Base-by-base conservation (phyloP, 2,113 vertebrate genomes). In the Polypterus senegalus region DNA sequence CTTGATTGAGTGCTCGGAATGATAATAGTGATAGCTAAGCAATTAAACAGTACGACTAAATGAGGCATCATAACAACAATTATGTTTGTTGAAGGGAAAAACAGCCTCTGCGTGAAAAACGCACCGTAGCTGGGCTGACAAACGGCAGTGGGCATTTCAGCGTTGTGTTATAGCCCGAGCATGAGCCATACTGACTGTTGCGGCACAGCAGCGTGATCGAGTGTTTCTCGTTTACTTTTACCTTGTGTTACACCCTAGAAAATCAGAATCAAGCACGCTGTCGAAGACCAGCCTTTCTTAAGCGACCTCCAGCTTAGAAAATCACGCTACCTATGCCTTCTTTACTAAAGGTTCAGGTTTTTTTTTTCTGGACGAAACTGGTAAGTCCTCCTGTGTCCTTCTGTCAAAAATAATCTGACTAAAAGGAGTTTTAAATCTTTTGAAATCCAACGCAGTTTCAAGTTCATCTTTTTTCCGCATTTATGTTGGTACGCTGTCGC, bases 21-120 rank as follows among this genome's bases (percentile, higher is more conserved):
- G 84, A 88, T 87, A 83, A 81, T 78, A 88, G 87, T 87, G 86
- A 89, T 83, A 83, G 81, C 75, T 77, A 78, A 81, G 84, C 82
- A 82, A 85, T 88, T 89, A 88, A 84, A 85, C 83, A 81, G 83
- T 89, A 86, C 91, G 83, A 90, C 90, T 88, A 92, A 92, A 91
- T 89, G 91, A 92, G 89, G 84, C 83, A 87, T 81, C 86, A 85
- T 92, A 91, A 90, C 83, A 83, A 86, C 90, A 86, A 84, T 89
- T 87, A 87, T 92, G 91, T 92, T 91, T 92, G 86, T 82, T 82
- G 70, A 74, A 73, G 83, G 86, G 88, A 89, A 90, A 89, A 88
- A 86, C 82, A 83, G 78, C 82, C 76, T 78, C 80, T 78, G 75
- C 81, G 71, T 83, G 81, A 80, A 86, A 83, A 88, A 88, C 87